These are phyloP conservation scores for Euzophera pinguis DNA, from an alignment of 2,888 invertebrate genomes.

Conservation along the genomic window DNA sequence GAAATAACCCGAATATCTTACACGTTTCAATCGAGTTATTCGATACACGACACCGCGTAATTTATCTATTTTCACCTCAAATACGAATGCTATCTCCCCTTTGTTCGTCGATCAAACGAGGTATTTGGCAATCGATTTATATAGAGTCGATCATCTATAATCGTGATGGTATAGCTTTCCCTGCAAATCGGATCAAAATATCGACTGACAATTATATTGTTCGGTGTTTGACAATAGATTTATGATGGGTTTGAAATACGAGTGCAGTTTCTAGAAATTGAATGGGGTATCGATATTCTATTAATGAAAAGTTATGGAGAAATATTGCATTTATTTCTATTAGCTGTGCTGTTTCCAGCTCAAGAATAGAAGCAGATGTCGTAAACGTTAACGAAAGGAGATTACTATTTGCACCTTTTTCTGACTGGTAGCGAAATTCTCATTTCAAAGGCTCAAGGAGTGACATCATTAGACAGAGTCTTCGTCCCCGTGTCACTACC, in stretches of 20 bases:
- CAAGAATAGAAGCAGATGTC: too few relatives aligned
- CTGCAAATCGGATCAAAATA: conserved; percentile 1
- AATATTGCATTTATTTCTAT: too few relatives aligned
- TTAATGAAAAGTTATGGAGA: too few relatives aligned
- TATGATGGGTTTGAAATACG: not conserved
- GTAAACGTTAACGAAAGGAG: too few relatives aligned
- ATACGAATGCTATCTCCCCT: conserved; percentile 16
- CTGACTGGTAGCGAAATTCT: too few relatives aligned
- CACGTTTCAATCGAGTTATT: conserved; percentile 8
- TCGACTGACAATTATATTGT: not conserved
- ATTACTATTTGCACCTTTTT: too few relatives aligned
- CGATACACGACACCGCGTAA: conserved; percentile 16
- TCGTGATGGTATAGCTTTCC: conserved; percentile 18
- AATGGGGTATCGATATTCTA: too few relatives aligned
- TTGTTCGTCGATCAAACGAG: conserved; percentile 16
- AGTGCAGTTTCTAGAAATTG: too few relatives aligned
- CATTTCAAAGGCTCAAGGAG: too few relatives aligned
- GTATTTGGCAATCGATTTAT: conserved; percentile 16
- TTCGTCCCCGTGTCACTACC: too few relatives aligned
- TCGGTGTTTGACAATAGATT: not conserved
- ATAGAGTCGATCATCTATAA: conserved; percentile 3
- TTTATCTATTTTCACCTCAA: conserved; percentile 21
- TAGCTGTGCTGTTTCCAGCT: too few relatives aligned
- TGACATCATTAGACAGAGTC: too few relatives aligned
- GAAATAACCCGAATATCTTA: conserved; percentile 14